Evolutionary conservation across 2,113 vertebrate genomes (phyloP).

Genomic region (Fukomys damarensis): DNA sequence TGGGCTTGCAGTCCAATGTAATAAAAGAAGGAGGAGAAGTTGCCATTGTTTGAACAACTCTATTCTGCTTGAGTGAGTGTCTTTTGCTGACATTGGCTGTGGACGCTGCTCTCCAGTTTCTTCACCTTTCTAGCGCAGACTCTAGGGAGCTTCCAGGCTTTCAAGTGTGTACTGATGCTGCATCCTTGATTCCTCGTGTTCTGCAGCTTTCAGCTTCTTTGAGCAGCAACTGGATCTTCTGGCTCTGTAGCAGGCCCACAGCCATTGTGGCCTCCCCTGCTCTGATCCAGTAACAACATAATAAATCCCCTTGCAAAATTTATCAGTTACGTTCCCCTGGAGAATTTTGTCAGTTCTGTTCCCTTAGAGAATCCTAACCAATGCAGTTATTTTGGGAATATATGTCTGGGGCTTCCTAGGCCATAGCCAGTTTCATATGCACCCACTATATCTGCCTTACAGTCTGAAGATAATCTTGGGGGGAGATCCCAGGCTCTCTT

Average conservation of each 20-base stretch:
- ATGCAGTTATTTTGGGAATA: neutral
- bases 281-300: neutral
- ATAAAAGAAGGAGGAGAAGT: neutral
- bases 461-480: neutral
- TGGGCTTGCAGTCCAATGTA: neutral
- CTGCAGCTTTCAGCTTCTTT: neutral
- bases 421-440: neutral
- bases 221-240: neutral
- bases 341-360: neutral
- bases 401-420: neutral
- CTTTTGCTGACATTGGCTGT: neutral
- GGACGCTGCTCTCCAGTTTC: neutral
- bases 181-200: neutral
- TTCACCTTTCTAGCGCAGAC: neutral
- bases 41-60: neutral
- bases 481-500: neutral
- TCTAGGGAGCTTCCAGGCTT: neutral
- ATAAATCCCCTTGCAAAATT: neutral
- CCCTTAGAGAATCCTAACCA: neutral
- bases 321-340: no score
- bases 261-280: neutral
- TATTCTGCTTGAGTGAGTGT: neutral
- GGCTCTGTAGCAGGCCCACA: no score
- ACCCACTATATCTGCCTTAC: no score
- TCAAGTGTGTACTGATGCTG: neutral